A percentile compares a stretch with the other conserved stretches of the same genome.
Evolutionary conservation across 1,140 invertebrate species (phyloP).

Genomic region (Hyles euphorbiae): DNA sequence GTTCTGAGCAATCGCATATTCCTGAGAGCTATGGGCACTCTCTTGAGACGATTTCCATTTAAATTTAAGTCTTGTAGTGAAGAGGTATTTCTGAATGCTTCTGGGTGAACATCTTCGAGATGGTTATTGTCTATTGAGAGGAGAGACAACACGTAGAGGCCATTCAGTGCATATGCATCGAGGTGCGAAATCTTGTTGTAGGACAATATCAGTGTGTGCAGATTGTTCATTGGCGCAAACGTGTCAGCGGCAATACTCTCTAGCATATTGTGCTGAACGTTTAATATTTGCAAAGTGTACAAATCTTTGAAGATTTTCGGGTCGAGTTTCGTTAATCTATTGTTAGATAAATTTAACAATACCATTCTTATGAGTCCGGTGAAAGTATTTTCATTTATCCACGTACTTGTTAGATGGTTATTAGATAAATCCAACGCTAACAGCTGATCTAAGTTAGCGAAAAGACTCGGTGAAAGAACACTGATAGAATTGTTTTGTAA

Average conservation of each 20-base stretch:
- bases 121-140: conserved; percentile 88
- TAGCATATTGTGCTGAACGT: conserved; percentile 86
- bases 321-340: conserved; percentile 87
- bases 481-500: conserved; percentile 92
- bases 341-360: conserved; percentile 89
- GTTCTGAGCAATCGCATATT: conserved; percentile 85
- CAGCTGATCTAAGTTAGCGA: conserved; percentile 89
- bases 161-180: conserved; percentile 86
- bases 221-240: conserved; percentile 88
- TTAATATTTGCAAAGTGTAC: conserved; percentile 88
- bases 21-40: conserved; percentile 85
- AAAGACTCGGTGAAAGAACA: conserved; percentile 86
- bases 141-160: conserved; percentile 85
- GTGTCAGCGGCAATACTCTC: conserved; percentile 87
- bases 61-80: conserved; percentile 90
- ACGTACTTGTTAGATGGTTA: conserved; percentile 90
- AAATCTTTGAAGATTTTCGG: conserved; percentile 87
- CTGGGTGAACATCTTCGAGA: conserved; percentile 84
- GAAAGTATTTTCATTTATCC: conserved; percentile 89
- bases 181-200: conserved; percentile 87
- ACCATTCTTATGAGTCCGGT: conserved; percentile 91
- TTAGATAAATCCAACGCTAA: conserved; percentile 90
- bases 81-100: conserved; percentile 89
- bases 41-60: conserved; percentile 87
- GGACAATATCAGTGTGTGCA: conserved; percentile 87